Base-by-base conservation (phyloP, 2,113 vertebrate genomes). In the Spea bombifrons region DNA sequence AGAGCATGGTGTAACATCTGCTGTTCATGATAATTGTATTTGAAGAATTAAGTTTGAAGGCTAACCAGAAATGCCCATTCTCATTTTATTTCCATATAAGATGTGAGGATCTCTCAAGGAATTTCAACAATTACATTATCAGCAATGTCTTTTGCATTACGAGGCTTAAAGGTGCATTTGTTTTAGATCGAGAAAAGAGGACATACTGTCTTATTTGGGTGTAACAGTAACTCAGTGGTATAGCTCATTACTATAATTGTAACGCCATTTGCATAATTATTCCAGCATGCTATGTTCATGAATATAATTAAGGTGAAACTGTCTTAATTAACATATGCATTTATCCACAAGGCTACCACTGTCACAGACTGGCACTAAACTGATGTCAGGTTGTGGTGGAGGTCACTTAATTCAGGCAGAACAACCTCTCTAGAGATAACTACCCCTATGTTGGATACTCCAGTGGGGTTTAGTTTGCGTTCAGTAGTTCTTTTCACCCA, bases 261-360 rank as follows among this genome's bases (percentile, higher is more conserved):
- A 73, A 66, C 46, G 30, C 43, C 30, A 80, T 80, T 68, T 74
- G 46, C 78, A 68, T 74, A 80, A 80, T 80, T 80, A 73, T 80
- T 73, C 71, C 43, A 61, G 45, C 71, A 73, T 80, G 63, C 59
- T 80, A 67, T 67, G 50, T 80, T 50, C 71, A 74, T 80, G 71
- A 57, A 67, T 67, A 80, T 74, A 55, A 74, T 74, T 80, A 68
- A 66, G n/a, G 69, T 73, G 52, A 48, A 64, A 8, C 64, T 73
- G 66, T 74, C 71, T 80, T 74, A 80, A 80, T 80, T 74, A 80
- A 67, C 70, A 80, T 80, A 61, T 80, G 13, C 64, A 80, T 61
- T 50, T 80, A 52, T 74, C 47, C 16, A 64, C 43, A 49, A 53
- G 78, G 55, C 71, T 44, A 80, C 71, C 44, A 57, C 64, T 80